phyloP scores from a whole-genome alignment of 2,797 vertebrate genomes.

The Hyperoplus lanceolatus region DNA sequence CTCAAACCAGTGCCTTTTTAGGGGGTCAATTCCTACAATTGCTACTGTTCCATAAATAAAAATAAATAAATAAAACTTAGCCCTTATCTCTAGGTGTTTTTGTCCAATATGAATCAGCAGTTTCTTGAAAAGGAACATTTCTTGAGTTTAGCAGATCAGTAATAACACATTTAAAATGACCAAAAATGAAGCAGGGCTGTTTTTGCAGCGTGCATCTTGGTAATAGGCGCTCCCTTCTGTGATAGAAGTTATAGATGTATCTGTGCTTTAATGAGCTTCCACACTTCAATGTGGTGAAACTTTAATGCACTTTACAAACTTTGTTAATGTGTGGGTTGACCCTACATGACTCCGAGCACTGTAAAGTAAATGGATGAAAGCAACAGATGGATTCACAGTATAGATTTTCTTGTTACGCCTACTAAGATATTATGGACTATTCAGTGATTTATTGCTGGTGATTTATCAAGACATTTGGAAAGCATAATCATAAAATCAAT shows the following conservation, averaged over 20 bases:
- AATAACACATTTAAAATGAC: slow-evolving; percentile 3
- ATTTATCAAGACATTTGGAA: not conserved
- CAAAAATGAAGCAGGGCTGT: not conserved
- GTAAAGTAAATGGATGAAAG: not conserved
- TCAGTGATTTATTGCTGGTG: not conserved
- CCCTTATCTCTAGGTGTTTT: slow-evolving; percentile 11
- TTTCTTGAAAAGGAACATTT: slow-evolving; percentile 16
- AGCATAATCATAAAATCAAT: not conserved
- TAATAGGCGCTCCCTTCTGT: slow-evolving; percentile 9
- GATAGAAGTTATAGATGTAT: not conserved
- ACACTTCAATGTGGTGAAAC: not conserved
- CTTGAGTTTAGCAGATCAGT: slow-evolving; percentile 13
- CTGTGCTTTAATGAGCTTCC: slow-evolving; percentile 2
- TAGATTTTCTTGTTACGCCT: not conserved
- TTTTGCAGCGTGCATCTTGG: slow-evolving; percentile 13
- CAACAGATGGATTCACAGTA: not conserved
- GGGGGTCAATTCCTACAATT: slow-evolving; percentile 29
- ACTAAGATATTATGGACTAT: not conserved
- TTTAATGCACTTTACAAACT: not conserved
- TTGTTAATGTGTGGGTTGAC: not conserved
- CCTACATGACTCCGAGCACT: not conserved
- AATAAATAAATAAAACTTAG: too few relatives aligned
- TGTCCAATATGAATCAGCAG: slow-evolving; percentile 29
- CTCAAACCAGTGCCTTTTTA: slow-evolving; percentile 44
- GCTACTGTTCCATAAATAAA: slow-evolving; percentile 1